A percentile compares a stretch with the other conserved stretches of the same genome.
These are phyloP conservation scores for Habropoda laboriosa DNA, from an alignment of 1,140 invertebrate genomes.

Conservation along the genomic window DNA sequence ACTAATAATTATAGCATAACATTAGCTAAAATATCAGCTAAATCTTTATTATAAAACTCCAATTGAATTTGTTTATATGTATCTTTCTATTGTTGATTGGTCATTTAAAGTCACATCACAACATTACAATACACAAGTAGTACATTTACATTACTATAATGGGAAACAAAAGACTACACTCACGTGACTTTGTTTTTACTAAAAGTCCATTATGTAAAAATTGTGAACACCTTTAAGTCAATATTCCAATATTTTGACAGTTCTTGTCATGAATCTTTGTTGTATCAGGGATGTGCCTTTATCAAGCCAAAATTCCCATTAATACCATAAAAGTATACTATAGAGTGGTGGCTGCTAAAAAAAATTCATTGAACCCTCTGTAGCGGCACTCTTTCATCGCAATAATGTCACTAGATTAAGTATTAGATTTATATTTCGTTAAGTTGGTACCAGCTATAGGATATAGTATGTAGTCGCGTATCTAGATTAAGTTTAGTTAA, in stretches of 20 bases:
- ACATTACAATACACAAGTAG: neutral
- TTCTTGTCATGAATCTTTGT: slow-evolving; percentile 28
- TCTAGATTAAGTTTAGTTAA: too few species aligned
- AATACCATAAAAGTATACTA: neutral
- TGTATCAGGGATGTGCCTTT: slow-evolving; percentile 23
- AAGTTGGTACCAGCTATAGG: too few species aligned
- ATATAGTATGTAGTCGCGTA: too few species aligned
- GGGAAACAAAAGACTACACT: neutral
- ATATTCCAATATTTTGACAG: slow-evolving; percentile 49
- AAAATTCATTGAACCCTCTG: too few species aligned
- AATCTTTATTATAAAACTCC: neutral
- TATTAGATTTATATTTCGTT: too few species aligned
- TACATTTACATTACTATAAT: neutral
- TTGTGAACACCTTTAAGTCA: slow-evolving; percentile 19
- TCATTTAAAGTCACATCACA: neutral
- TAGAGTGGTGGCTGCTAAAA: slow-evolving; percentile 6
- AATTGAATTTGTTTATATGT: too few species aligned
- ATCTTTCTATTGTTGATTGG: neutral
- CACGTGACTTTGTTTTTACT: slow-evolving; percentile 29
- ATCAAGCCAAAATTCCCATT: slow-evolving; percentile 44
- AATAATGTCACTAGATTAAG: too few species aligned
- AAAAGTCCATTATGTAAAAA: slow-evolving; percentile 40
- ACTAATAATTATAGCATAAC: neutral
- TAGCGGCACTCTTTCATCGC: too few species aligned
- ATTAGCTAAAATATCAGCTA: neutral